phyloP scores from a whole-genome alignment of 2,797 vertebrate species.

The Enoplosus armatus region DNA sequence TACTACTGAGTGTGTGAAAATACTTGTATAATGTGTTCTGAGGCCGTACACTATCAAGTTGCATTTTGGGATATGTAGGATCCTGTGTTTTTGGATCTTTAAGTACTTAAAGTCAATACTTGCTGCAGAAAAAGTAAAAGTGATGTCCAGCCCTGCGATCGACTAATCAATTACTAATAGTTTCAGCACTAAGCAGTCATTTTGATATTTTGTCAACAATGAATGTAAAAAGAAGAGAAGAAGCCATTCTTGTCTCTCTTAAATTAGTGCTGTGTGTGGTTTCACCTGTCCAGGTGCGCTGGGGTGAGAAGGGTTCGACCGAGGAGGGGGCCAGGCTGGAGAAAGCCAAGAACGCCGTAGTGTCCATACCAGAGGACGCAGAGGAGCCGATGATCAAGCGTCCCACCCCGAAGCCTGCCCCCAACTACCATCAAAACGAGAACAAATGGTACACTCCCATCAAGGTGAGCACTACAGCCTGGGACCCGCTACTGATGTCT shows the following conservation, averaged over 20 bases:
- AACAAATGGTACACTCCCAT: constrained; percentile 97
- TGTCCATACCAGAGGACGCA: constrained; percentile 90
- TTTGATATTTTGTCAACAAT: neutral
- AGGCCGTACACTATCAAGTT: too few species aligned
- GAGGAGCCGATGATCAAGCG: constrained; percentile 85
- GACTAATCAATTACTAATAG: neutral
- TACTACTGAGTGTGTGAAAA: neutral
- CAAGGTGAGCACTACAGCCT: constrained; percentile 84
- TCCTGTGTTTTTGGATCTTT: neutral
- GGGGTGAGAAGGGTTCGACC: constrained; percentile 97
- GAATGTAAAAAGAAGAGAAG: neutral
- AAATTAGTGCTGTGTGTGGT: neutral
- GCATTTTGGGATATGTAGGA: neutral
- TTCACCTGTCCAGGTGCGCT: constrained; percentile 88
- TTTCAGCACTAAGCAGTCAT: neutral
- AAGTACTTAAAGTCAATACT: neutral
- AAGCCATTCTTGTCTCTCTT: neutral
- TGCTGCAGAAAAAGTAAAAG: neutral
- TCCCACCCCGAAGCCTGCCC: constrained; percentile 69
- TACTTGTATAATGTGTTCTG: neutral
- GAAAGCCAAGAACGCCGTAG: constrained; percentile 94
- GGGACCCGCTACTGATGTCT: neutral
- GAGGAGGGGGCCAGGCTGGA: constrained; percentile 96
- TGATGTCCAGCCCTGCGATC: neutral
- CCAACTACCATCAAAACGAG: constrained; percentile 79